These are phyloP conservation scores for Pachyuromys duprasi DNA, from an alignment of 2,797 vertebrate species.

Conservation along the genomic window DNA sequence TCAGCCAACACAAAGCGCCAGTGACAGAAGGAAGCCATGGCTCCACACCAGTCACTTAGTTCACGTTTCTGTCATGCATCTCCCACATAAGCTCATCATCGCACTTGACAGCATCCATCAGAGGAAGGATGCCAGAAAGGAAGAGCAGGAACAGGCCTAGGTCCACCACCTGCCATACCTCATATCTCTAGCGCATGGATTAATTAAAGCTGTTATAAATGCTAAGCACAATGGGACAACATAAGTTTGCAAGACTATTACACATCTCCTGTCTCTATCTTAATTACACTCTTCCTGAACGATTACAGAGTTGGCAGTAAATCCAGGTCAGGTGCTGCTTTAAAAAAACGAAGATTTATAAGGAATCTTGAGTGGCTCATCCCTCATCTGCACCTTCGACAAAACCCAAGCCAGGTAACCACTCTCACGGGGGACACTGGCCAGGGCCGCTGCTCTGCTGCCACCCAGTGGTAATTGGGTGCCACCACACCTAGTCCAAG, in stretches of 20 bases:
- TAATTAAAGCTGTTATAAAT: conserved; percentile 55
- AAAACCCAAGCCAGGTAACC: conserved; percentile 9
- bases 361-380: not conserved
- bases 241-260: not conserved
- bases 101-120: not conserved
- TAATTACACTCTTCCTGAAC: conserved; percentile 63
- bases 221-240: conserved; percentile 18
- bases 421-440: fast-evolving
- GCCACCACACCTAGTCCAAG: not conserved
- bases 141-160: not conserved
- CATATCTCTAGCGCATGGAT: not conserved
- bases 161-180: not conserved
- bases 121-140: not conserved
- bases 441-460: conserved; percentile 46
- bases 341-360: conserved; percentile 59
- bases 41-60: not conserved
- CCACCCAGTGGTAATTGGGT: conserved; percentile 50
- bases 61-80: not conserved
- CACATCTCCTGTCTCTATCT: conserved; percentile 55
- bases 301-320: conserved; percentile 50
- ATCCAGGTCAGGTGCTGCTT: conserved; percentile 48
- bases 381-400: conserved; percentile 21
- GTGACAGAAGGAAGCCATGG: not conserved
- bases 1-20: not conserved
- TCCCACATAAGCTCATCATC: not conserved